Base-by-base conservation (phyloP, 1,140 invertebrate species). In the Armadillidium nasatum region DNA sequence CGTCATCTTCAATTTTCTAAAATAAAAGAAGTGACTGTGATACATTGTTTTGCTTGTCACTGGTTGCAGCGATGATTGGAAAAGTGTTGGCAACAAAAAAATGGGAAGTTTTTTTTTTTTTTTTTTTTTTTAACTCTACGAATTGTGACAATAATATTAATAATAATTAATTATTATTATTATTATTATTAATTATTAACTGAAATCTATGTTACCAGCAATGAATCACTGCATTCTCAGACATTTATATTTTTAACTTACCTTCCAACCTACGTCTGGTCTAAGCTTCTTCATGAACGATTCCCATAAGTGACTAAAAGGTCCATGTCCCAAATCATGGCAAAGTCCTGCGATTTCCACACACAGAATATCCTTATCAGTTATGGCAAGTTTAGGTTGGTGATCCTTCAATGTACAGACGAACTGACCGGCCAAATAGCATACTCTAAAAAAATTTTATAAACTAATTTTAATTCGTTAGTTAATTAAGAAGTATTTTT, bases 241-340 rank as follows among this genome's bases (percentile, higher is more conserved):
- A 4, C 19, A 10, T 10, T 33, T 21, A 44, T 3, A 45, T 19
- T 21, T 46, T 21, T 74, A 10, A 11, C 74, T 78, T 81, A 86
- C 85, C 79, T 83, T 83, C 85, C 86, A 87, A 9, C 80, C 60
- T 44, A 73, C 76, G 9, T 79, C 74, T 70, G 79, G 81, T 54
- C 81, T 72, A 54, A 71, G 81, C 76, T 76, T 66, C 71, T 71
- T 76, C 71, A 83, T 83, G 69, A 83, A 88, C 7, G 33, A 44
- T 81, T 91, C 89, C 87, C 88, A 91, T 0, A 84, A 79, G 82
- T 91, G 90, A 23, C 88, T 89, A 82, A 89, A 89, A 4, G 90
- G 89, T 3, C 90, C 90, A 83, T 91, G 90, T 44, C 89, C 90
- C 2, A 91, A 79, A 82, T 92, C 90, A 84, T 91, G 91, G 76